phyloP scores from a whole-genome alignment of 2,888 invertebrate species.

The Teleiodes luculella region DNA sequence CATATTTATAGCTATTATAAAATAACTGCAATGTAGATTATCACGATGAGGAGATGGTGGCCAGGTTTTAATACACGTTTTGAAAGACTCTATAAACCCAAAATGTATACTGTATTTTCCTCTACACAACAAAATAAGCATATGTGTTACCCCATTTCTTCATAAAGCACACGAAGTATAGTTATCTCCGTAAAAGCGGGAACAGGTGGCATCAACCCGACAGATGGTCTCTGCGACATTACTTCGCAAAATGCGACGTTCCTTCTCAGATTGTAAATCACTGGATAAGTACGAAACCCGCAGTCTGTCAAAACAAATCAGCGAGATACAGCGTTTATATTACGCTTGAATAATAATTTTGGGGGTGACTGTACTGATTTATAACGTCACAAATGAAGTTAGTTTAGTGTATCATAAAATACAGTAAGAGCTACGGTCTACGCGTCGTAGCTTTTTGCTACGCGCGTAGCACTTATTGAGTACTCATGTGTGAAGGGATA shows the following conservation, averaged over 20 bases:
- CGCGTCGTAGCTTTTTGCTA: background rate
- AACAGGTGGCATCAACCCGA: background rate
- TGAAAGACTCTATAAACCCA: background rate
- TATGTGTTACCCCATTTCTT: no score
- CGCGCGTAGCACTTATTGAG: background rate
- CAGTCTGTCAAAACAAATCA: conserved; percentile 16
- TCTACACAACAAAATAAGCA: no score
- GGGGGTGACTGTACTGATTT: background rate
- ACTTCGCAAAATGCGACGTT: background rate
- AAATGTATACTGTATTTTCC: no score
- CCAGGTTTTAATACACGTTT: no score
- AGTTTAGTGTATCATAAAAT: background rate
- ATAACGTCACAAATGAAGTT: background rate
- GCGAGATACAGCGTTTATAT: background rate
- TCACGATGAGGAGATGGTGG: no score
- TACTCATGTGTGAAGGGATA: no score
- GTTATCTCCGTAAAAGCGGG: background rate
- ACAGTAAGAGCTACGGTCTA: background rate
- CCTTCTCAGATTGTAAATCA: conserved; percentile 13
- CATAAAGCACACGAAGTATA: no score
- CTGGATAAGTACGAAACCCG: conserved; percentile 11
- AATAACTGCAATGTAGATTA: no score
- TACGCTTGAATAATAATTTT: background rate
- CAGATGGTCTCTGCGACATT: background rate
- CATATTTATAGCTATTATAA: no score